phyloP scores from a whole-genome alignment of 2,113 vertebrate genomes.

The Neotoma lepida region DNA sequence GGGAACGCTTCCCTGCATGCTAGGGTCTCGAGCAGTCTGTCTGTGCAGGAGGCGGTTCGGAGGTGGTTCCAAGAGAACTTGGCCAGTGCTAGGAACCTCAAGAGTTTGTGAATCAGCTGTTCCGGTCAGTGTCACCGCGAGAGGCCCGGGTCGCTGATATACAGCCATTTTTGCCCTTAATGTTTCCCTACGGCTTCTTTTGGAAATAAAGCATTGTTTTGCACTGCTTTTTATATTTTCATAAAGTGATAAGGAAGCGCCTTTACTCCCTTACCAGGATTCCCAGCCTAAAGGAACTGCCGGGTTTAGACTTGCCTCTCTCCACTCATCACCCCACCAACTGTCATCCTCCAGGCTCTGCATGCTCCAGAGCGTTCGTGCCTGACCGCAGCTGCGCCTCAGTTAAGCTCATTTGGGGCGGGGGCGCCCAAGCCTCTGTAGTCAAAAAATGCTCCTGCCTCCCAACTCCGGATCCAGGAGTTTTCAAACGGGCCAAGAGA shows the following conservation, averaged over 20 bases:
- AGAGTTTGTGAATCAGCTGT: neutral
- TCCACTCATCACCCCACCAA: fast-evolving
- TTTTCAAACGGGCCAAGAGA: neutral
- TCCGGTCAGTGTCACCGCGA: fast-evolving
- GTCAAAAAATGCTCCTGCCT: neutral
- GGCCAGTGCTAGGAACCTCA: neutral
- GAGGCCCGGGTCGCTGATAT: fast-evolving
- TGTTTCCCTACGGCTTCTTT: neutral
- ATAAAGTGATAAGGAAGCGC: neutral
- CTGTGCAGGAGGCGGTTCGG: neutral
- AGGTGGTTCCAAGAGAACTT: neutral
- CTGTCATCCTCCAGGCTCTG: neutral
- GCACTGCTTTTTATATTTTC: neutral
- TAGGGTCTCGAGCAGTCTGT: neutral
- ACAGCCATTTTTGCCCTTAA: neutral
- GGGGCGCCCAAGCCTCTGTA: neutral
- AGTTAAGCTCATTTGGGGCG: neutral
- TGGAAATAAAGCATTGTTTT: neutral
- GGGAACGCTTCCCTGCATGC: neutral
- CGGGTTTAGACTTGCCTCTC: neutral
- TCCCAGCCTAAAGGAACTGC: neutral
- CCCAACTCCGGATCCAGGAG: neutral
- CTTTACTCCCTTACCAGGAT: neutral
- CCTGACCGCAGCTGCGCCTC: no score
- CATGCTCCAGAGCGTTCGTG: neutral